Evolutionary conservation across 2,888 invertebrate genomes (phyloP).

Genomic region (Bruchidius siliquastri): DNA sequence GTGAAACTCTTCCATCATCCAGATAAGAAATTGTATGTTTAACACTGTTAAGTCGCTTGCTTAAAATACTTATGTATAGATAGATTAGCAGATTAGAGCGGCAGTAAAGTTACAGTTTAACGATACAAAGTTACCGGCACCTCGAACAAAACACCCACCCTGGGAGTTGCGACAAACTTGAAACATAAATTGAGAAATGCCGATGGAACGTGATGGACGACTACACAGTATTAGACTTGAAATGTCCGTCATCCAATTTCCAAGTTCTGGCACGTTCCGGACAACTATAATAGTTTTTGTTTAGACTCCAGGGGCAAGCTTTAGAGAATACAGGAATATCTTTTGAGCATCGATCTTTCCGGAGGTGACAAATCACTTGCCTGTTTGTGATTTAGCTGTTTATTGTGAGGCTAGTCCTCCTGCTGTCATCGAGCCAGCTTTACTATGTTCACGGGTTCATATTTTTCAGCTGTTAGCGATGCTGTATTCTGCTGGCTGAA

Average conservation of each 20-base stretch:
- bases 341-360: not conserved
- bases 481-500: too few relatives aligned
- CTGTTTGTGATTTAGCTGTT: not conserved
- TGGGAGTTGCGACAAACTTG: not conserved
- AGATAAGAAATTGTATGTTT: too few relatives aligned
- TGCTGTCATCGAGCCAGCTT: too few relatives aligned
- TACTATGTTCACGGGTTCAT: too few relatives aligned
- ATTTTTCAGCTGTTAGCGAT: too few relatives aligned
- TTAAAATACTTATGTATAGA: not conserved
- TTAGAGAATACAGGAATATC: not conserved
- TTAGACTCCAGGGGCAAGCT: not conserved
- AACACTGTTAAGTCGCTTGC: not conserved
- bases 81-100: not conserved
- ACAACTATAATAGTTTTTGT: not conserved
- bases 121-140: not conserved
- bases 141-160: not conserved
- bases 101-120: not conserved
- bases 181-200: not conserved
- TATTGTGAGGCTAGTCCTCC: not conserved
- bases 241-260: not conserved
- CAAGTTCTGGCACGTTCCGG: not conserved
- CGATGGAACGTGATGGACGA: not conserved
- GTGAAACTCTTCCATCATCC: too few relatives aligned
- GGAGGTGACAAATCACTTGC: not conserved
- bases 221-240: not conserved